Conservation (phyloP, 2,113 vertebrate species). For the Platycercus adscitus region DNA sequence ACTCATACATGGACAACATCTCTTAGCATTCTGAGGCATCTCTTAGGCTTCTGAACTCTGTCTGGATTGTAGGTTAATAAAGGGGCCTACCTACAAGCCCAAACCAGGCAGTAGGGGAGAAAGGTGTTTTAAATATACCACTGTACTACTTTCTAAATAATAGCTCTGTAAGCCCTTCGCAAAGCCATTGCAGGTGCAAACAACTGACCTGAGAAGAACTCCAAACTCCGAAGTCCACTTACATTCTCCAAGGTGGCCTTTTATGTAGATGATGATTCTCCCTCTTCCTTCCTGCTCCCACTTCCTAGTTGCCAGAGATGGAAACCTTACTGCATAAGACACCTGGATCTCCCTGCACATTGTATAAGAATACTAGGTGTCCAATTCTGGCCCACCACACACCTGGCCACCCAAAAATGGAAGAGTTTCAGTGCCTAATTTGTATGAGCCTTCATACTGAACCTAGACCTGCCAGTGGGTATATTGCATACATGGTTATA, state of each 20-base stretch:
- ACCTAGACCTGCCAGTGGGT: not conserved
- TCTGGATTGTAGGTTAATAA: not conserved
- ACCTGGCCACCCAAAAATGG: not conserved
- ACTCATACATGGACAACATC: not conserved
- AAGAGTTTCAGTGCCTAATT: not conserved
- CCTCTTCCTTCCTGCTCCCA: not conserved
- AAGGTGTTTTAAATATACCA: not conserved
- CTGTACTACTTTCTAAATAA: not conserved
- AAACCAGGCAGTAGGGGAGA: not conserved
- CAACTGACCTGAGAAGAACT: not conserved
- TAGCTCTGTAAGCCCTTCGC: not conserved
- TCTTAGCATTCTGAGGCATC: not conserved
- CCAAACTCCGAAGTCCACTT: not conserved
- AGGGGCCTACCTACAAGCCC: not conserved
- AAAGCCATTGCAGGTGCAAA: not conserved
- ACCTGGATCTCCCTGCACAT: not conserved
- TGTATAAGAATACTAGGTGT: not conserved
- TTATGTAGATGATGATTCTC: accelerated
- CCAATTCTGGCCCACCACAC: not conserved
- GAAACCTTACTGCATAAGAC: not conserved
- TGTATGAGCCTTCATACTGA: not conserved
- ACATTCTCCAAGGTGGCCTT: not conserved
- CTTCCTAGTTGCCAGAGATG: not conserved
- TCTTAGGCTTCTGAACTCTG: not conserved
- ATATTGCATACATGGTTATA: not conserved